Evolutionary conservation across 2,797 vertebrate species (phyloP), one percentile per base, ranked within the genome.

Genomic region (Gambelia wislizenii): DNA sequence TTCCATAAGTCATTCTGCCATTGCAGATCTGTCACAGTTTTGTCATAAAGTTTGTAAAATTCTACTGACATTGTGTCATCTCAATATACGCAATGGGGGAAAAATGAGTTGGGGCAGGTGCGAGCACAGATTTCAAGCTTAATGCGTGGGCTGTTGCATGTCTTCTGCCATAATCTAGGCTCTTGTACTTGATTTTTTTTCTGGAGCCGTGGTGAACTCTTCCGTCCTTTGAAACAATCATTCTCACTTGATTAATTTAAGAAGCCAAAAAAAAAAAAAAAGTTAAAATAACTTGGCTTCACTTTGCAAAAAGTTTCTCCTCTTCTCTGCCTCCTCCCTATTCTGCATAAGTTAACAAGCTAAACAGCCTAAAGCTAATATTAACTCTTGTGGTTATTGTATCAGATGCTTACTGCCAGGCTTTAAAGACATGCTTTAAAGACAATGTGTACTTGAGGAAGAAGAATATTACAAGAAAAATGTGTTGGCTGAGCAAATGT

Each of bases 11-110:
- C 95, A 96, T 96, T 94, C 96, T 96, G 96, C 96, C 96, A 96
- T 93, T 96, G 93, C 96, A 96, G 93, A 96, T 96, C 95, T 96
- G 96, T 96, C 96, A 96, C 93, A 96, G 95, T 96, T 96, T 96
- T 96, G 96, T 96, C 96, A 96, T 93, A 96, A 96, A 96, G 95
- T 96, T 96, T 96, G 94, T 95, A 96, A 95, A 95, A 96, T 96
- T 93, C 95, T 96, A 95, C 96, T 96, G 96, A 96, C 96, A 96
- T 94, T 91, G 96, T 96, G 96, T 96, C 96, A 96, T 96, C 96
- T 96, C 95, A 96, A 95, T 96, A 96, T 96, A 96, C 93, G 95
- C 95, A 95, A 96, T 95, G 93, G 93, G 91, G 94, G 92, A 94
- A 95, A 96, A 96, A 95, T 94, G 92, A 96, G 94, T 92, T 67